Conservation (phyloP, 2,888 invertebrate species). For the Epirrhoe tristata region DNA sequence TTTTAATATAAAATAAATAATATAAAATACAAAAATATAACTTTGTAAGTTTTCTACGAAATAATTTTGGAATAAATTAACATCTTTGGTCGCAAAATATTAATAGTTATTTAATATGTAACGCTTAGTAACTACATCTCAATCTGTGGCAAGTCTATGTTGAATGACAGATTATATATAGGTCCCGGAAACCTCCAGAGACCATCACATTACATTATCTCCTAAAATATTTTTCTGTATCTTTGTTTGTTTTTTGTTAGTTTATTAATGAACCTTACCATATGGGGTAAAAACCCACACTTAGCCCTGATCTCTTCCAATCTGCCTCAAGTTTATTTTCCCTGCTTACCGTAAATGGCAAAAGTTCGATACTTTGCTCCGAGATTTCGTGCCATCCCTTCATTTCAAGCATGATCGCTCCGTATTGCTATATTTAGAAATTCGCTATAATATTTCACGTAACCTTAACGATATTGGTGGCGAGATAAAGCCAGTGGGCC, state of each 20-base stretch:
- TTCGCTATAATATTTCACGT: conserved; percentile 65
- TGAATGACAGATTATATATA: neutral
- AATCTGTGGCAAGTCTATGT: neutral
- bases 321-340: conserved; percentile 16
- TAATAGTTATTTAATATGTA: too few relatives aligned
- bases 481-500: conserved; percentile 63
- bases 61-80: too few relatives aligned
- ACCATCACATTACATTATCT: too few relatives aligned
- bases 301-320: neutral
- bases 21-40: too few relatives aligned
- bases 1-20: neutral
- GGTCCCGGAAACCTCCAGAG: neutral
- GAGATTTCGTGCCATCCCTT: conserved; percentile 54
- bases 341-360: conserved; percentile 24
- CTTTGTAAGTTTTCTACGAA: too few relatives aligned
- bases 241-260: too few relatives aligned
- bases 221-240: too few relatives aligned
- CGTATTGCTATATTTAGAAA: conserved; percentile 75
- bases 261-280: neutral
- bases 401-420: conserved; percentile 69
- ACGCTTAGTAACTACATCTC: neutral
- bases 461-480: conserved; percentile 61
- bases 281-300: neutral
- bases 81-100: too few relatives aligned
- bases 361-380: conserved; percentile 39